Conservation (phyloP, 2,113 vertebrate species). For the Ceratotherium simum region DNA sequence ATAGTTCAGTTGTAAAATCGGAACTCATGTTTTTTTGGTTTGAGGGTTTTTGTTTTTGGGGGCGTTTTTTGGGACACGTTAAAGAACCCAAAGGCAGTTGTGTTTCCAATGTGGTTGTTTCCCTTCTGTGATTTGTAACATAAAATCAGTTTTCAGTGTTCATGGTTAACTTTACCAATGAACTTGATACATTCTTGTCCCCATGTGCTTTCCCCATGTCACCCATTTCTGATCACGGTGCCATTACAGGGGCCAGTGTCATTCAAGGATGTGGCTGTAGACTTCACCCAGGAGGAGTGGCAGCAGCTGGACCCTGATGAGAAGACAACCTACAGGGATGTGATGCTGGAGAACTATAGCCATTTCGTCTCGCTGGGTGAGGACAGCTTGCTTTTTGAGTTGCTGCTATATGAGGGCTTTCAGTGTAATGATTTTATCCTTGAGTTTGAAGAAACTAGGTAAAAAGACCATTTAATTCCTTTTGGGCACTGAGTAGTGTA, state of each 20-base stretch:
- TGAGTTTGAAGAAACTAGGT: neutral
- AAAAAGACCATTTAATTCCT: neutral
- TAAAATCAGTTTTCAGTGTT: neutral
- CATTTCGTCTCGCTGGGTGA: slow-evolving; percentile 73
- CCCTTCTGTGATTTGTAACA: neutral
- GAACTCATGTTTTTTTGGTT: neutral
- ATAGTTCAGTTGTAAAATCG: neutral
- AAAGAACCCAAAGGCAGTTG: neutral
- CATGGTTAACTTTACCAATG: neutral
- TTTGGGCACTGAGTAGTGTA: neutral
- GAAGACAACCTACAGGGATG: slow-evolving; percentile 69
- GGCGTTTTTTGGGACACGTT: neutral
- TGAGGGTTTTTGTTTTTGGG: neutral
- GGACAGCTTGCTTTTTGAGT: neutral
- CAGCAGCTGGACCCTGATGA: slow-evolving; percentile 60
- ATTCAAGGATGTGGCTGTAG: slow-evolving; percentile 76
- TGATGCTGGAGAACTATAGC: slow-evolving; percentile 81
- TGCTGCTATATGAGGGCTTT: neutral
- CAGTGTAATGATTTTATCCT: neutral
- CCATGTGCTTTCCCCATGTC: fast-evolving
- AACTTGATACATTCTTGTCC: neutral
- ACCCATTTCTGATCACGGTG: neutral
- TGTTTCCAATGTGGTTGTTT: neutral
- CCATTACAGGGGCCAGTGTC: slow-evolving; percentile 62
- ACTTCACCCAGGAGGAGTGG: slow-evolving; percentile 79